These are phyloP conservation scores for Leptinotarsa rubiginosa DNA, from an alignment of 2,888 invertebrate species.

Conservation along the genomic window DNA sequence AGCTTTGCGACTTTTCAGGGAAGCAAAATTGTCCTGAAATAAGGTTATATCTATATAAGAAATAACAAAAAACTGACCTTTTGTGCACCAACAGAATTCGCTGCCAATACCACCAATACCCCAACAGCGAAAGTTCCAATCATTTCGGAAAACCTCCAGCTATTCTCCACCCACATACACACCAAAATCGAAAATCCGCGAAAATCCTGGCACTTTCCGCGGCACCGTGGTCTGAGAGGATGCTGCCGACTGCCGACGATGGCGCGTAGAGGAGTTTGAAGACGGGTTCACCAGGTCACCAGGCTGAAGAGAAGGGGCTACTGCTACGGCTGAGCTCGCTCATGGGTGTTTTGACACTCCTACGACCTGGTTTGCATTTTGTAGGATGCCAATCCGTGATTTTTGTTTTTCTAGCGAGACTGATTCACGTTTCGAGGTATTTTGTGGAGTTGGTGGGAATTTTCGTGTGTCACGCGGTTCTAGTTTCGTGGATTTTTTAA, in stretches of 20 bases:
- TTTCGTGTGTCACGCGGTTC: not conserved
- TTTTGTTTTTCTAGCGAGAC: not conserved
- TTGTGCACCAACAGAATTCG: not conserved
- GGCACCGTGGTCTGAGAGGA: not conserved
- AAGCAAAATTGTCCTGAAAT: too few species aligned
- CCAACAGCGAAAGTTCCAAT: not conserved
- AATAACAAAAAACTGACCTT: not conserved
- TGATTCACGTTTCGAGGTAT: constrained; percentile 11
- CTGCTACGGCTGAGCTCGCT: constrained; percentile 3
- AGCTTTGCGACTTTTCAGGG: too few species aligned
- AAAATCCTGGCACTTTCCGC: not conserved
- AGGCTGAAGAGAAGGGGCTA: constrained; percentile 23
- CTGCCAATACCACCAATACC: constrained; percentile 1
- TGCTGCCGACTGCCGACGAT: constrained; percentile 19
- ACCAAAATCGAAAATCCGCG: not conserved
- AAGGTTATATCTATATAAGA: not conserved
- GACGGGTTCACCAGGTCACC: constrained; percentile 20
- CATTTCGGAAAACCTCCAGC: not conserved
- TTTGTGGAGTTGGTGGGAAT: constrained; percentile 2
- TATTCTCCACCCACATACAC: not conserved
- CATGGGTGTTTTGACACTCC: constrained; percentile 23
- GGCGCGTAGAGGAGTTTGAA: not conserved
- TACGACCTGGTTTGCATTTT: constrained; percentile 20
- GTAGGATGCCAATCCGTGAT: constrained; percentile 15
- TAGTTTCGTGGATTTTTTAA: not conserved